phyloP scores from a whole-genome alignment of 2,888 invertebrate species.

The Pseudococcus jackbeardsleyi region DNA sequence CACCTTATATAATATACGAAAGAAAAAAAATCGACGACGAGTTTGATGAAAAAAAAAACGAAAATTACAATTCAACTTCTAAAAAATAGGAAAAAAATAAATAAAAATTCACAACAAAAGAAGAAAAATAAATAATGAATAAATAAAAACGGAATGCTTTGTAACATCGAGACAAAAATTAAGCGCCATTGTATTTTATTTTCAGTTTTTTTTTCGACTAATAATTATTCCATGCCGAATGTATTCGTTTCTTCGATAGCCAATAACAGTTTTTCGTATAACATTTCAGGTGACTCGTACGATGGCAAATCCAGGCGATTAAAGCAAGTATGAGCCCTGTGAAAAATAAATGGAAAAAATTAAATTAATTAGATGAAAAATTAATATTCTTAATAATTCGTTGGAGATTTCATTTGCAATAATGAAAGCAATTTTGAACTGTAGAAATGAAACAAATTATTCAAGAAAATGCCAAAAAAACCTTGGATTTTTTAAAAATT shows the following conservation, averaged over 20 bases:
- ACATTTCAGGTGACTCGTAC: constrained; percentile 91
- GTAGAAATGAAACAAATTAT: background rate
- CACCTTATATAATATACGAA: constrained; percentile 1
- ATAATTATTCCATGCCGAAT: constrained; percentile 87
- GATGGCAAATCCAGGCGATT: constrained; percentile 96
- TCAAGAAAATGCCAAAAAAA: too few relatives aligned
- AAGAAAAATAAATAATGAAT: constrained; percentile 12
- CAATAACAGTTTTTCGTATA: constrained; percentile 90
- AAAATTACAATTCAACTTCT: constrained; percentile 31
- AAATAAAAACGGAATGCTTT: constrained; percentile 57
- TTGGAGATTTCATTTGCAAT: too few relatives aligned
- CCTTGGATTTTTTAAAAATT: too few relatives aligned
- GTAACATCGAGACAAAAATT: background rate
- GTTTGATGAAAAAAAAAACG: background rate
- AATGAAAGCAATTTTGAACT: too few relatives aligned
- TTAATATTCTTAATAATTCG: too few relatives aligned
- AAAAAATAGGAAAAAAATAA: constrained; percentile 25
- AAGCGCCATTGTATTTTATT: background rate
- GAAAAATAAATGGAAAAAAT: constrained; percentile 67
- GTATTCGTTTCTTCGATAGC: constrained; percentile 97
- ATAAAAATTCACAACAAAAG: constrained; percentile 27
- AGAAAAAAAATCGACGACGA: constrained; percentile 12
- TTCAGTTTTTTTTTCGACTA: background rate
- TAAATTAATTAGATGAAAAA: background rate
- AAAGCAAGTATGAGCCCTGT: constrained; percentile 95